Base-by-base conservation (phyloP, 2,113 vertebrate genomes). In the Xiphias gladius region DNA sequence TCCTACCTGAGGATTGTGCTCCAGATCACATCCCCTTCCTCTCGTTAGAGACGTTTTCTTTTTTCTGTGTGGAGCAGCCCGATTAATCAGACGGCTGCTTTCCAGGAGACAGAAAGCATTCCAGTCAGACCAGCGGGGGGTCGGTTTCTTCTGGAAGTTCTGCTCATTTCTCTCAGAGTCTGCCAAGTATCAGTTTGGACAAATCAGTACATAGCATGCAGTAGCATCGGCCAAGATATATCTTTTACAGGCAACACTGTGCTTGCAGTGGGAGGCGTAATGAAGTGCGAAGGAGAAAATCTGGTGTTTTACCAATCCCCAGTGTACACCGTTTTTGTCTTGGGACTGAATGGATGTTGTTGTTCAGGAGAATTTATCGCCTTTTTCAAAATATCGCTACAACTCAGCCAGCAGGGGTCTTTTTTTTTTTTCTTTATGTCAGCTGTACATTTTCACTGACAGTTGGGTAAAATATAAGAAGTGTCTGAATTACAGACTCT, bases 251-350 rank as follows among this genome's bases (percentile, higher is more conserved):
- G 88, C 82, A 79, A 43, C 57, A n/a, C 73, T 73, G 76, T 80
- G 73, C 67, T 84, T 89, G 87, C 79, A 82, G 91, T 86, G 46
- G 86, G 86, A 80, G 87, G 89, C 64, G 77, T 83, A 87, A 82
- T 71, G 74, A 86, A 73, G 88, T 86, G 91, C 90, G 88, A 93
- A 91, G 50, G 82, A 83, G 79, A 85, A 90, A 92, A 91, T 90
- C 86, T 88, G 86, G 84, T 82, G 83, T 84, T 90, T 86, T 68
- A 89, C 35, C 22, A 84, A 77, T 85, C 80, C 72, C 79, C 20
- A 4, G 71, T 80, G 81, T 69, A 84, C 82, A 61, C 80, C 39
- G 35, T 76, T 85, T 85, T 80, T 80, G 59, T 87, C 89, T 67
- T 24, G 30, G 35, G 9, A 79, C 48, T 84, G 63, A 87, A 80